Evolutionary conservation across 2,113 vertebrate species (phyloP).

Genomic region (Catharus bicknelli): DNA sequence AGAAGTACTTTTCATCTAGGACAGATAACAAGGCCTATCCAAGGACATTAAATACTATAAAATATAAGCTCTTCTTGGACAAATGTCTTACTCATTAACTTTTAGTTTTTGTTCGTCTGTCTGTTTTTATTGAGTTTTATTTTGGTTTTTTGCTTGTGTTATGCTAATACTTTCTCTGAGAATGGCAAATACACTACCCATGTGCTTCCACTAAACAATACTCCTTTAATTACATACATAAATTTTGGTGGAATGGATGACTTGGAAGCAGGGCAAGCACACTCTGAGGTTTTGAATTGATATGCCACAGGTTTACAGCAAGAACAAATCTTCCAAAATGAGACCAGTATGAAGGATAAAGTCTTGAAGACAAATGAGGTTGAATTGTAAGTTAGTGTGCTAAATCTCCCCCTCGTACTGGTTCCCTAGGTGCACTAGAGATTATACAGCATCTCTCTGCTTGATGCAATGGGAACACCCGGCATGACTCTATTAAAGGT

Average conservation of each 20-base stretch:
- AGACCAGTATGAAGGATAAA: not conserved
- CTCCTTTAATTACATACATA: not conserved
- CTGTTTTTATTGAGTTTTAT: not conserved
- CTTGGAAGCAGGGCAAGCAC: not conserved
- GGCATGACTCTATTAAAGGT: not conserved
- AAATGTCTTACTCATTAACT: not conserved
- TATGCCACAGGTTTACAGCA: not conserved
- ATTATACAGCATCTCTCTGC: not conserved
- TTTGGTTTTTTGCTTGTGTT: not conserved
- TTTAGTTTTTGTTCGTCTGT: not conserved
- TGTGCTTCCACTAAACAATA: not conserved
- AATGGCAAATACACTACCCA: not conserved
- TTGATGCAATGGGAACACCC: not conserved
- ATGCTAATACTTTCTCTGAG: not conserved
- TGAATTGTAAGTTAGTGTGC: not conserved
- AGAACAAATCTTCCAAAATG: not conserved
- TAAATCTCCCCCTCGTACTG: not conserved
- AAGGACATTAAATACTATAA: not conserved
- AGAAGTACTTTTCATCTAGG: not conserved
- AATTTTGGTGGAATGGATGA: not conserved
- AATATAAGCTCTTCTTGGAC: rapidly evolving
- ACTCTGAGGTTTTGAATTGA: not conserved
- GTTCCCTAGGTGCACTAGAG: not conserved
- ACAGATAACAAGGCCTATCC: not conserved
- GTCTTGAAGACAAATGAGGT: not conserved